A percentile compares a stretch with the other conserved stretches of the same genome.
phyloP scores from a whole-genome alignment of 2,113 vertebrate genomes.

The Sinocyclocheilus rhinocerous region DNA sequence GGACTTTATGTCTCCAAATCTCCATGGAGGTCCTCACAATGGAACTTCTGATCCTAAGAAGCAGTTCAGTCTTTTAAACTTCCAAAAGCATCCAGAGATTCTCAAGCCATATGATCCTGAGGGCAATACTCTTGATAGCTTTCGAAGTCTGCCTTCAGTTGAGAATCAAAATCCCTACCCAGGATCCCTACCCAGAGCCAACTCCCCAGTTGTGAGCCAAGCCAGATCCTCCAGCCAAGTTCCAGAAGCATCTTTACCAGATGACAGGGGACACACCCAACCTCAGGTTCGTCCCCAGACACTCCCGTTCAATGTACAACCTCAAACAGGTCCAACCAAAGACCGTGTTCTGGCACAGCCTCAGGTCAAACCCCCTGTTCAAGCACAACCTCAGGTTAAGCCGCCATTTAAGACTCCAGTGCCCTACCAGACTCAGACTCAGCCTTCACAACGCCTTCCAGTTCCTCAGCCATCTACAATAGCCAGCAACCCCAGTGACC shows the following conservation, averaged over 20 bases:
- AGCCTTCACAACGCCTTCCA: conserved; percentile 43
- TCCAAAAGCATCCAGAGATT: conserved; percentile 90
- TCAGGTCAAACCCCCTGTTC: conserved; percentile 51
- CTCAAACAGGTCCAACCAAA: conserved; percentile 42
- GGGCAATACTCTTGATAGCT: conserved; percentile 73
- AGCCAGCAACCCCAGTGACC: conserved; percentile 58
- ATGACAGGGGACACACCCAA: conserved; percentile 50
- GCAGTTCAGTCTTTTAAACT: conserved; percentile 81
- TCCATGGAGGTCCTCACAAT: conserved; percentile 70
- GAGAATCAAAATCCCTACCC: conserved; percentile 66
- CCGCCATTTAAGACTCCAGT: conserved; percentile 39
- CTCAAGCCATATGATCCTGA: conserved; percentile 90
- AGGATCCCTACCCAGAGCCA: conserved; percentile 68
- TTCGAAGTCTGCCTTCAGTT: conserved; percentile 58
- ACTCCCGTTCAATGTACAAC: conserved; percentile 39
- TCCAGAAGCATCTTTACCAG: conserved; percentile 4
- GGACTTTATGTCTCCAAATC: conserved; percentile 73
- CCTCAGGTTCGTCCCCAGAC: conserved; percentile 50
- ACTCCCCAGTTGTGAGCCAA: conserved; percentile 55
- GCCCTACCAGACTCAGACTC: conserved; percentile 27
- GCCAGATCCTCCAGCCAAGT: conserved; percentile 63
- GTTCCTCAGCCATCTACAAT: conserved; percentile 64
- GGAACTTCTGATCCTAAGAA: conserved; percentile 67
- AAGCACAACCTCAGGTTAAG: conserved; percentile 20
- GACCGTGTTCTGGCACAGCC: conserved; percentile 53